Conservation (phyloP, 64 coral and sea anemone species). For the Stichodactyla helianthus region DNA sequence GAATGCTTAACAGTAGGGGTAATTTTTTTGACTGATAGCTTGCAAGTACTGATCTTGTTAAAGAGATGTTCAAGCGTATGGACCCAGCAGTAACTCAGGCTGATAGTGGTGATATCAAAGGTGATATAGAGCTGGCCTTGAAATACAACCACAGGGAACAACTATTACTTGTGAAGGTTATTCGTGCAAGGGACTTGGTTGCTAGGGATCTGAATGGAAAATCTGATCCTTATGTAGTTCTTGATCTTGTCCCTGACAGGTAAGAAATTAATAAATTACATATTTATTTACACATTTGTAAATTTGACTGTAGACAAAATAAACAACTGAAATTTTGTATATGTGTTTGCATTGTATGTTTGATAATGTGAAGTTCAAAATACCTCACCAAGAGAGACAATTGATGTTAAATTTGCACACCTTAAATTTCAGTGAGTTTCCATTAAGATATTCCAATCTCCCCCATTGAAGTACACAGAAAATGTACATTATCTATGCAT, state of each 20-base stretch:
- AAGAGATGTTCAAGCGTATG: slow-evolving; percentile 94
- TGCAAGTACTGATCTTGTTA: slow-evolving; percentile 82
- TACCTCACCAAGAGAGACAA: too few relatives aligned
- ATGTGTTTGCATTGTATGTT: too few relatives aligned
- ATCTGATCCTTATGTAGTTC: slow-evolving; percentile 85
- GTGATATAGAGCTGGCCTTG: slow-evolving; percentile 72
- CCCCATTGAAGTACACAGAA: too few relatives aligned
- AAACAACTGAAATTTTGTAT: too few relatives aligned
- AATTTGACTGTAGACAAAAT: too few relatives aligned
- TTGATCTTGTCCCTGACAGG: slow-evolving; percentile 88
- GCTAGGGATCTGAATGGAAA: slow-evolving; percentile 90
- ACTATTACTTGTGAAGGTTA: slow-evolving; percentile 82
- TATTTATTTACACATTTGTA: too few relatives aligned
- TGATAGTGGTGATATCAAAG: slow-evolving; percentile 79
- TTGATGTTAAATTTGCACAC: too few relatives aligned
- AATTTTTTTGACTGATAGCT: slow-evolving; percentile 14
- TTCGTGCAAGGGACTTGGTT: slow-evolving; percentile 88
- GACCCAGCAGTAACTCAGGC: slow-evolving; percentile 82
- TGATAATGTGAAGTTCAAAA: too few relatives aligned
- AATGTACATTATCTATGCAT: too few relatives aligned
- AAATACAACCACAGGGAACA: slow-evolving; percentile 87
- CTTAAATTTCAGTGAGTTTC: too few relatives aligned
- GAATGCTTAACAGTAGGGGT: too few relatives aligned
- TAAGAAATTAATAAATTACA: slow-evolving; percentile 1
- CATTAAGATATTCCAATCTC: too few relatives aligned